Base-by-base conservation (phyloP, 2,113 vertebrate genomes). In the Pseudolaguvia tuberculata region DNA sequence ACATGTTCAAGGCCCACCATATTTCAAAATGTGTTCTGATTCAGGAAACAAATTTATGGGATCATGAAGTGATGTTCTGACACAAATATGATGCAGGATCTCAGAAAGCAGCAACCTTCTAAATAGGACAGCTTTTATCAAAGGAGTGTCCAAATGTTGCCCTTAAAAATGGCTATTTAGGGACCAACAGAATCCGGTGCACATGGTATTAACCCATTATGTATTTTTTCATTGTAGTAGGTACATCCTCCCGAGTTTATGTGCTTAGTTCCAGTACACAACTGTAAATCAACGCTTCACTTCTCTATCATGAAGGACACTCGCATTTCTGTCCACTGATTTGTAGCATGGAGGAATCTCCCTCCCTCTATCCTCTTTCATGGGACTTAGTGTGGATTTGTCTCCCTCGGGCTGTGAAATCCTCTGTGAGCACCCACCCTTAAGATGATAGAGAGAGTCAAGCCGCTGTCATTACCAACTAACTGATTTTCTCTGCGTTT, bases 351-450 rank as follows among this genome's bases (percentile, higher is more conserved):
- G 62, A 76, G 56, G 52, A 63, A 57, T 62, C 78, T 71, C 75
- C 74, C 42, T 48, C 55, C 52, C 57, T 29, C 61, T 67, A 59
- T 59, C 47, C 61, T 72, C 25, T 75, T 56, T 72, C 62, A 72
- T 50, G 72, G 61, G 78, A 76, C 68, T 72, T 68, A 65, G 48
- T 66, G 48, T 1, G 73, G 73, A 61, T 80, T 80, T 80, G 61
- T 80, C 53, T 72, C 53, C 59, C 48, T 53, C 61, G 53, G 63
- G 56, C 61, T 72, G 63, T 71, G 63, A 80, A 72, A 76, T 80
- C 73, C 73, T 75, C 52, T 45, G 47, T 51, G 69, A 80, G 73
- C 73, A 9, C 59, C 62, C 39, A 61, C 65, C 53, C 77, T 72
- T 52, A 59, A 75, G 62, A 79, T 57, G 66, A 56, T 55, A 75